Conservation (phyloP, 2,797 vertebrate species). For the Coccyzus lansbergi region DNA sequence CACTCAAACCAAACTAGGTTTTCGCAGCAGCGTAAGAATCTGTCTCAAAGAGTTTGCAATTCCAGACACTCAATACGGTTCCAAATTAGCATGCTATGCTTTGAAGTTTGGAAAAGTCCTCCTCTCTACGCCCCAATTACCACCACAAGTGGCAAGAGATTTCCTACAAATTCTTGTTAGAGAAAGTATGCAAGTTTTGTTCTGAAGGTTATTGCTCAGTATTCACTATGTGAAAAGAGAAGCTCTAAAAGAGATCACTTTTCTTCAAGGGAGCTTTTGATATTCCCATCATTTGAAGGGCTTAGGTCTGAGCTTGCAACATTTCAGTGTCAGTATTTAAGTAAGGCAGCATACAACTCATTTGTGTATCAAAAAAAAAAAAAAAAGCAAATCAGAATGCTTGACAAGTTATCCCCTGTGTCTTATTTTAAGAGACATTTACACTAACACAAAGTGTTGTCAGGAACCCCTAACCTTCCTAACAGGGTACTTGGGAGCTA, state of each 20-base stretch:
- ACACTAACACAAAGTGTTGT: neutral
- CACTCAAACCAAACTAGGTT: neutral
- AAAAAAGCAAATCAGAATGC: neutral
- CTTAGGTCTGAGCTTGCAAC: neutral
- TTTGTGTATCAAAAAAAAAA: neutral
- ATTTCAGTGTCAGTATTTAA: neutral
- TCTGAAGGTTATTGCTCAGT: neutral
- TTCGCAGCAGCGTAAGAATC: neutral
- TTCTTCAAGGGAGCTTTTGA: neutral
- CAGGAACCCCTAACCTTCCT: neutral
- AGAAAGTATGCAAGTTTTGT: neutral
- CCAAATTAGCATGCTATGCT: neutral
- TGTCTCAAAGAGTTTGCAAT: neutral
- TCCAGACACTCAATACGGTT: neutral
- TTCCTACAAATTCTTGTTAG: neutral
- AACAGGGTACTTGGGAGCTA: neutral
- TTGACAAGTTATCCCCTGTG: neutral
- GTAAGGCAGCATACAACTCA: neutral
- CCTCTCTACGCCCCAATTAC: neutral
- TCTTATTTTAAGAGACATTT: neutral
- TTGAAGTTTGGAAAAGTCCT: neutral
- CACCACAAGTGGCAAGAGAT: neutral
- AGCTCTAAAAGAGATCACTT: neutral
- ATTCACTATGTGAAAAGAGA: neutral
- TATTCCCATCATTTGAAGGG: neutral